Percentiles rank a stretch among this genome's conserved stretches.
These are phyloP conservation scores for Denticeps clupeoides DNA, from an alignment of 2,797 vertebrate genomes.

Conservation along the genomic window DNA sequence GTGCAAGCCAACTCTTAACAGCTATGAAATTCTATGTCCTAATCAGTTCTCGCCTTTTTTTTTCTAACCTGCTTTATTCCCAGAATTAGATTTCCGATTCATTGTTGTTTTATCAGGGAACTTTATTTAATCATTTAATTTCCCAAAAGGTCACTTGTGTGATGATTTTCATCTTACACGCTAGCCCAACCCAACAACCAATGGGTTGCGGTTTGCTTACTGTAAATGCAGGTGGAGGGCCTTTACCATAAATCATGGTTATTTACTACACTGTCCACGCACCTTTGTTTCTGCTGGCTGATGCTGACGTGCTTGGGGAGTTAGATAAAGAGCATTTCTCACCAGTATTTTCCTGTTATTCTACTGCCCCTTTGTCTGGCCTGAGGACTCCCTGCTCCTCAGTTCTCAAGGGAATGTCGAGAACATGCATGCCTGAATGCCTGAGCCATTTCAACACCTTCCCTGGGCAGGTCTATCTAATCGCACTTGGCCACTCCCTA, in stretches of 20 bases:
- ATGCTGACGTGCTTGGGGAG: constrained; percentile 89
- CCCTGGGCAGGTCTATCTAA: constrained; percentile 7
- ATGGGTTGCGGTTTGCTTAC: constrained; percentile 66
- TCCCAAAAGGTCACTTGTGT: constrained; percentile 69
- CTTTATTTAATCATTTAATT: constrained; percentile 62
- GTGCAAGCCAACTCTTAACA: constrained; percentile 9
- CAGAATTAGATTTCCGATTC: constrained; percentile 46
- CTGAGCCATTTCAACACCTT: constrained; percentile 30
- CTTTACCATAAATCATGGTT: constrained; percentile 85
- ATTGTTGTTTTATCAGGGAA: constrained; percentile 57
- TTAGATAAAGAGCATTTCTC: constrained; percentile 96
- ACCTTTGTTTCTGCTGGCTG: constrained; percentile 82
- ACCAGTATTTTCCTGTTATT: constrained; percentile 99
- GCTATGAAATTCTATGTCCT: constrained; percentile 30
- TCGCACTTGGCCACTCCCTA: constrained; percentile 5
- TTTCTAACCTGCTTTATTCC: constrained; percentile 23
- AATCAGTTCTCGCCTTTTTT: constrained; percentile 27
- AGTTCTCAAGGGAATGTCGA: constrained; percentile 85
- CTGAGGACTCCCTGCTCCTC: constrained; percentile 68
- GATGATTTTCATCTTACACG: constrained; percentile 64
- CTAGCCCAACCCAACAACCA: constrained; percentile 70
- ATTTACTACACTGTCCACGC: constrained; percentile 84
- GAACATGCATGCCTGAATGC: constrained; percentile 42
- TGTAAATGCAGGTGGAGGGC: constrained; percentile 76
- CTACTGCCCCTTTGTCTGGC: constrained; percentile 91